Conservation (phyloP, 2,888 invertebrate genomes). For the Miltochrista miniata region DNA sequence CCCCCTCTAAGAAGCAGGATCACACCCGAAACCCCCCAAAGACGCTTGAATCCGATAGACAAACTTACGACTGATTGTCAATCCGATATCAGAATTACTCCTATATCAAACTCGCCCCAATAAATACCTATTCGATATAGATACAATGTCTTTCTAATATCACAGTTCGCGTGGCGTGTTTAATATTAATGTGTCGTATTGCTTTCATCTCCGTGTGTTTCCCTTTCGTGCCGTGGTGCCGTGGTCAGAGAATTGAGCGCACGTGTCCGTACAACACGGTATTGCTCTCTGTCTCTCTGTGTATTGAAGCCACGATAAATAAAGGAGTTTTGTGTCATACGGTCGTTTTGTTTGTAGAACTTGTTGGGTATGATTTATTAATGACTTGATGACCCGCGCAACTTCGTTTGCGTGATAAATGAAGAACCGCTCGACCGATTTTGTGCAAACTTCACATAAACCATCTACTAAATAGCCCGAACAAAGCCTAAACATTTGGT, state of each 20-base stretch:
- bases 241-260: slow-evolving; percentile 34
- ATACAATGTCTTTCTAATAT: neutral
- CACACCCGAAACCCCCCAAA: too few relatives aligned
- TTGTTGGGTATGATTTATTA: neutral
- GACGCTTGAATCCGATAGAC: too few relatives aligned
- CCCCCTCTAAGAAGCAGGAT: too few relatives aligned
- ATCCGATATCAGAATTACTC: neutral
- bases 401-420: too few relatives aligned
- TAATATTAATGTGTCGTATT: slow-evolving; percentile 11
- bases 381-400: too few relatives aligned
- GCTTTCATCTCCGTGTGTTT: slow-evolving; percentile 12
- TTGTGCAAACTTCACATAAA: too few relatives aligned
- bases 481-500: too few relatives aligned
- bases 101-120: neutral
- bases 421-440: too few relatives aligned
- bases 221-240: slow-evolving; percentile 22
- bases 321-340: slow-evolving; percentile 29
- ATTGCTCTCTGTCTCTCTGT: slow-evolving; percentile 38
- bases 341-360: slow-evolving; percentile 4
- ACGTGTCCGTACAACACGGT: slow-evolving; percentile 42
- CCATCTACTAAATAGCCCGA: too few relatives aligned
- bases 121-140: neutral
- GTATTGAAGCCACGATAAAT: slow-evolving; percentile 32
- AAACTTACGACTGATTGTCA: too few relatives aligned
- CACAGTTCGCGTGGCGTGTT: neutral